A percentile compares a stretch with the other conserved stretches of the same genome.
phyloP scores from a whole-genome alignment of 2,113 vertebrate species.

The Kryptolebias marmoratus region DNA sequence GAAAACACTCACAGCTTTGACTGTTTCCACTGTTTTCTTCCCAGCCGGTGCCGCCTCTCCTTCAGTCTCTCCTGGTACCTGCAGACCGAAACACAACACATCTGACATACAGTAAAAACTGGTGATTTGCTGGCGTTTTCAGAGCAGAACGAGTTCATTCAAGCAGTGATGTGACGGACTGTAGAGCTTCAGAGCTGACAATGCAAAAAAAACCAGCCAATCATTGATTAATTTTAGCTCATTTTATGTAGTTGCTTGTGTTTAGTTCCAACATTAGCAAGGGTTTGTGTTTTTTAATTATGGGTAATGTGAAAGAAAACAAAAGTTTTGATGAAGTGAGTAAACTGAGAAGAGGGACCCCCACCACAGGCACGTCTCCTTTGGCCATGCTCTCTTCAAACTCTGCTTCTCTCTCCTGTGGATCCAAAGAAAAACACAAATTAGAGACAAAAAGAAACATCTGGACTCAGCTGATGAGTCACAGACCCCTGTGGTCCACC shows the following conservation, averaged over 20 bases:
- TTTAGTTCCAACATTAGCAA: too few relatives aligned
- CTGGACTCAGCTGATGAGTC: too few relatives aligned
- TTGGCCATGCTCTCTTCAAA: constrained; percentile 93
- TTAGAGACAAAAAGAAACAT: not conserved
- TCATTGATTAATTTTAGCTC: too few relatives aligned
- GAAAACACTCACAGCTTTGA: constrained; percentile 90
- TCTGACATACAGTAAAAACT: too few relatives aligned
- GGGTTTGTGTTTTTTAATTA: too few relatives aligned
- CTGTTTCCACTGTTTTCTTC: constrained; percentile 93
- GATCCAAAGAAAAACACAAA: not conserved
- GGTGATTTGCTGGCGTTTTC: too few relatives aligned
- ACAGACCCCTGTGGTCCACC: not conserved
- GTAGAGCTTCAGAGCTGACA: not conserved
- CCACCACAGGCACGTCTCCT: constrained; percentile 90
- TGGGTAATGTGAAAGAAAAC: not conserved
- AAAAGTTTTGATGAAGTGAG: not conserved
- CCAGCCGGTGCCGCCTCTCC: constrained; percentile 89
- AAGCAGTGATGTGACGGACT: too few relatives aligned
- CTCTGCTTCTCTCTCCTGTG: constrained; percentile 91
- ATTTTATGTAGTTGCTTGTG: too few relatives aligned
- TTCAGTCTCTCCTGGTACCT: constrained; percentile 92
- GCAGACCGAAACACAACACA: not conserved
- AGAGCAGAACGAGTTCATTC: too few relatives aligned
- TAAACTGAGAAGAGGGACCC: constrained; percentile 30
- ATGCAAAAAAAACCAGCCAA: not conserved